Base-by-base conservation (phyloP, 2,797 vertebrate species). In the Chiroxiphia lanceolata region DNA sequence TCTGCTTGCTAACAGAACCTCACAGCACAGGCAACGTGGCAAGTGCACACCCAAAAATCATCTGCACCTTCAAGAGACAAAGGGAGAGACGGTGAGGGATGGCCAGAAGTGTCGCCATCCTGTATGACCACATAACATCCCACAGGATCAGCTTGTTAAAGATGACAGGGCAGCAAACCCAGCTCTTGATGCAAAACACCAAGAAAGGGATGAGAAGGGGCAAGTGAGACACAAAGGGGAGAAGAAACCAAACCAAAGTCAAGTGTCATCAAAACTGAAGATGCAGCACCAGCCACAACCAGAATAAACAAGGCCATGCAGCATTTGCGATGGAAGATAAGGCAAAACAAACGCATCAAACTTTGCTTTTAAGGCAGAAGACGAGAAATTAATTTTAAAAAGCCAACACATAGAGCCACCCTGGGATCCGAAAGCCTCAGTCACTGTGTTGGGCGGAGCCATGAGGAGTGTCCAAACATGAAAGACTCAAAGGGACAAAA, bases 231-330 rank as follows among this genome's bases (percentile, higher is more conserved):
- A 90, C 26, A 70, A 0, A 0, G 48, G 44, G 31, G 75, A 81
- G 44, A 13, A 65, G 77, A 74, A 92, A 64, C 6, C 17, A 42
- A 85, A 90, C 17, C 69, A 63, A 94, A 90, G 81, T 68, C 82
- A 79, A 87, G 23, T 91, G n/a, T 87, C 79, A 83, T 94, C 88
- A 75, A 69, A 91, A 93, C 36, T 9, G 8, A 93, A 94, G 88
- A 87, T 7, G 75, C 36, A 95, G 78, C 83, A 94, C 61, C 88
- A 96, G 93, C 89, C 75, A 79, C 75, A 63, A 90, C 53, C 69
- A 86, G 82, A 92, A 85, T 59, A 91, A 95, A 91, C 5, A 42
- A 86, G 61, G 96, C 93, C 97, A 97, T 97, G 97, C 97, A 97
- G 96, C 87, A 74, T 2, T 89, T 91, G 67, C 22, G 67, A 94